Percentiles rank a stretch among this genome's conserved stretches.
Conservation (phyloP, 2,888 invertebrate species). For the Ornithoptera priamus region DNA sequence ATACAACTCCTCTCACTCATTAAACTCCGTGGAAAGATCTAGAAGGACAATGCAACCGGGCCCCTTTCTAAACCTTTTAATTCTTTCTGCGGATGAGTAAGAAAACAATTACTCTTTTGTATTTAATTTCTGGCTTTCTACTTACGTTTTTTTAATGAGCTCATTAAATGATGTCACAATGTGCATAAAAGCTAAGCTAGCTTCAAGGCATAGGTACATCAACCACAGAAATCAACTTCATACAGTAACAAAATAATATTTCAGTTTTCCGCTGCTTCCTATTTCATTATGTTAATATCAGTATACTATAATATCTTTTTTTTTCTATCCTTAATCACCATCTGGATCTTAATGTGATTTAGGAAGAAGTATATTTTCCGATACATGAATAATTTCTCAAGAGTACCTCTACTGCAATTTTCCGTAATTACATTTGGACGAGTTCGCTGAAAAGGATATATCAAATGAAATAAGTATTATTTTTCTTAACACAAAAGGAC, state of each 20-base stretch:
- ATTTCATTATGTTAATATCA: too few species aligned
- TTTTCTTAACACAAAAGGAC: background rate
- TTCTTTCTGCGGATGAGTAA: slow-evolving; percentile 20
- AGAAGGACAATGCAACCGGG: slow-evolving; percentile 19
- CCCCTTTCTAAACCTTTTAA: slow-evolving; percentile 25
- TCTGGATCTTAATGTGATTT: too few species aligned
- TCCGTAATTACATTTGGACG: background rate
- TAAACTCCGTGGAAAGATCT: slow-evolving; percentile 24
- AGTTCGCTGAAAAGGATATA: background rate
- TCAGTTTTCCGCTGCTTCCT: background rate
- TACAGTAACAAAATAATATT: background rate
- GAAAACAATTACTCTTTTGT: slow-evolving; percentile 6
- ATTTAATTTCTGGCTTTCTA: slow-evolving; percentile 10
- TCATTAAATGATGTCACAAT: background rate
- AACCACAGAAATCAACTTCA: background rate
- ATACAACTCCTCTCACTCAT: slow-evolving; percentile 24
- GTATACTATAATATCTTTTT: too few species aligned
- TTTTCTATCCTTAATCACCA: too few species aligned
- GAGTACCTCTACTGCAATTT: background rate
- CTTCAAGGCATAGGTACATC: background rate
- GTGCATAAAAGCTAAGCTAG: background rate
- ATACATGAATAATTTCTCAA: background rate
- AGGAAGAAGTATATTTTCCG: background rate
- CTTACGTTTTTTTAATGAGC: slow-evolving; percentile 6
- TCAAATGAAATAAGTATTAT: background rate